These are phyloP conservation scores for Hirtodrosophila cameraria DNA, from an alignment of 2,888 invertebrate genomes.

Conservation along the genomic window DNA sequence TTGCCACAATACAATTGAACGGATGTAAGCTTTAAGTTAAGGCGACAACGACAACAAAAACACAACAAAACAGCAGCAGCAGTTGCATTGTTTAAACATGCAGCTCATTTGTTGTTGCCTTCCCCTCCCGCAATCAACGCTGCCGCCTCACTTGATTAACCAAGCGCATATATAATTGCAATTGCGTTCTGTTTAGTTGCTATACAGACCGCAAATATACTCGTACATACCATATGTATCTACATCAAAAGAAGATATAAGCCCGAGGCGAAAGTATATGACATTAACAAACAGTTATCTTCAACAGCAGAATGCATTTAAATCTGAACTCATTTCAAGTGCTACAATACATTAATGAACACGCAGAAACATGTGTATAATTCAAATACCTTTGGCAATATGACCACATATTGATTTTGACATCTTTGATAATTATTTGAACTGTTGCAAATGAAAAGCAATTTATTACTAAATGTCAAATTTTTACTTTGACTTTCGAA, in stretches of 20 bases:
- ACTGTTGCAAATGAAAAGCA: too few relatives aligned
- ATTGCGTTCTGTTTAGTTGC: constrained; percentile 58
- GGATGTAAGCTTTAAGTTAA: constrained; percentile 46
- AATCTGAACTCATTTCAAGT: too few relatives aligned
- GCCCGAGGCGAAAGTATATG: not conserved
- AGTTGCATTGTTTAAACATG: not conserved
- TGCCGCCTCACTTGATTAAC: constrained; percentile 70
- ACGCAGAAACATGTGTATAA: too few relatives aligned
- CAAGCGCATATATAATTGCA: constrained; percentile 80
- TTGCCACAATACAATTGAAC: constrained; percentile 49
- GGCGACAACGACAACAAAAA: not conserved
- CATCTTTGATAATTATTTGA: too few relatives aligned
- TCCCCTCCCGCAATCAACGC: not conserved
- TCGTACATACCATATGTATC: not conserved
- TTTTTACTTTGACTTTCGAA: too few relatives aligned
- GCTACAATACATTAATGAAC: too few relatives aligned
- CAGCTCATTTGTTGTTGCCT: not conserved
- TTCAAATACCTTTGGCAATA: too few relatives aligned
- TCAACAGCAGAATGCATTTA: too few relatives aligned
- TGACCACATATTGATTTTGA: too few relatives aligned
- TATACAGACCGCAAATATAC: not conserved
- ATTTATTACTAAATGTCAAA: too few relatives aligned
- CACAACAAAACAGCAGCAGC: constrained; percentile 11
- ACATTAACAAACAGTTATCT: not conserved
- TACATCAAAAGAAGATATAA: not conserved